phyloP scores from a whole-genome alignment of 2,888 invertebrate species.

The Kuschelorhynchus macadamiae region DNA sequence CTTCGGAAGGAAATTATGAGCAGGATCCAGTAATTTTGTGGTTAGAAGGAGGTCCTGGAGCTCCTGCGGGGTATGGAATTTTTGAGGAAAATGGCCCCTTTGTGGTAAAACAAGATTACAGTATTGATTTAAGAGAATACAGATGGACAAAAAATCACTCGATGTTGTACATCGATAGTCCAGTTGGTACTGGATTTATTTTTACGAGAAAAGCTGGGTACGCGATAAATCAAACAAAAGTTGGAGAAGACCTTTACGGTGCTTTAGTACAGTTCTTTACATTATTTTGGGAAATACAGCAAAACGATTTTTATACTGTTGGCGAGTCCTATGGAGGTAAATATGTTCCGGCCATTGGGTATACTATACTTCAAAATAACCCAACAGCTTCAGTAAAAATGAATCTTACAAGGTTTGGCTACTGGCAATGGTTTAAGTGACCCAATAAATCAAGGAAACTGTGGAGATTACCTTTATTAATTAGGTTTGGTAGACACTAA shows the following conservation, averaged over 20 bases:
- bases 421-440: conserved; percentile 88
- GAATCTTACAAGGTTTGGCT: conserved; percentile 77
- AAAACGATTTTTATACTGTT: conserved; percentile 13
- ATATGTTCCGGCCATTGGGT: conserved; percentile 82
- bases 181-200: conserved; percentile 89
- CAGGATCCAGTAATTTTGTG: conserved; percentile 82
- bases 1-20: conserved; percentile 71
- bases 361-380: conserved; percentile 80
- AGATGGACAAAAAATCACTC: conserved; percentile 86
- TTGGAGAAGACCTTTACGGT: conserved; percentile 80
- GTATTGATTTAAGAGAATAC: conserved; percentile 72
- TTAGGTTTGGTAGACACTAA: conserved; percentile 77
- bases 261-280: conserved; percentile 17
- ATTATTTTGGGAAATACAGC: conserved; percentile 10
- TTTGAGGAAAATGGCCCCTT: conserved; percentile 23
- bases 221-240: conserved; percentile 85
- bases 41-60: conserved; percentile 87
- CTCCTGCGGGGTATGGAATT: conserved; percentile 23
- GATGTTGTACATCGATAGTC: conserved; percentile 92
- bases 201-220: conserved; percentile 73
- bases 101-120: conserved; percentile 57
- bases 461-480: conserved; percentile 85
- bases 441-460: conserved; percentile 82
- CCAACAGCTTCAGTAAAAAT: conserved; percentile 74
- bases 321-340: conserved; percentile 78